A percentile compares a stretch with the other conserved stretches of the same genome.
Evolutionary conservation across 1,140 invertebrate species (phyloP).

Genomic region (Drosophila tsacasi): DNA sequence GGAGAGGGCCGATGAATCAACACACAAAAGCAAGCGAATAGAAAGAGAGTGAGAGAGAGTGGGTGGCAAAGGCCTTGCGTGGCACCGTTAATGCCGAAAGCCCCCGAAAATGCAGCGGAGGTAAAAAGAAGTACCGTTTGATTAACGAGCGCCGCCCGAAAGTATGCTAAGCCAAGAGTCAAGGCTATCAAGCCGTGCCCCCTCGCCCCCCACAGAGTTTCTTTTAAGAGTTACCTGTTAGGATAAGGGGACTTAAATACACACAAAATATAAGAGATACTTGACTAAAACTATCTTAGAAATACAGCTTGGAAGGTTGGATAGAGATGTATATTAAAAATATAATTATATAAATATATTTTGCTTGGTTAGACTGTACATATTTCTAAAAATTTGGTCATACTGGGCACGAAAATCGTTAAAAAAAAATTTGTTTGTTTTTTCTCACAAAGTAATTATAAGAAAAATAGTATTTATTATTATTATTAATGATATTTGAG

Average conservation of each 20-base stretch:
- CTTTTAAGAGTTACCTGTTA: neutral
- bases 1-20: slow-evolving; percentile 30
- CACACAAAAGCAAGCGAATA: slow-evolving; percentile 1
- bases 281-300: neutral
- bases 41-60: slow-evolving; percentile 11
- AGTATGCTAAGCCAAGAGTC: slow-evolving; percentile 56
- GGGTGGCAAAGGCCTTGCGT: slow-evolving; percentile 18
- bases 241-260: neutral
- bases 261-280: neutral
- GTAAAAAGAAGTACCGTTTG: neutral
- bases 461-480: too few relatives aligned
- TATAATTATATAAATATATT: too few relatives aligned
- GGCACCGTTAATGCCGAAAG: slow-evolving; percentile 7
- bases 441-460: too few relatives aligned
- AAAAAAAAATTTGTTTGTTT: too few relatives aligned
- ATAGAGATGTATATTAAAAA: neutral
- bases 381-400: too few relatives aligned
- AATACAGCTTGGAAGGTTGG: neutral
- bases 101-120: slow-evolving; percentile 11
- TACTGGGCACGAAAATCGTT: too few relatives aligned
- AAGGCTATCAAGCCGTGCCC: slow-evolving; percentile 3
- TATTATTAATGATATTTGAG: too few relatives aligned
- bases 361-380: too few relatives aligned
- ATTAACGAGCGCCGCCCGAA: slow-evolving; percentile 54
- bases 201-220: neutral